Evolutionary conservation across 2,888 invertebrate species (phyloP), one percentile per base, ranked within the genome.

Genomic region (Philereme vetulata): DNA sequence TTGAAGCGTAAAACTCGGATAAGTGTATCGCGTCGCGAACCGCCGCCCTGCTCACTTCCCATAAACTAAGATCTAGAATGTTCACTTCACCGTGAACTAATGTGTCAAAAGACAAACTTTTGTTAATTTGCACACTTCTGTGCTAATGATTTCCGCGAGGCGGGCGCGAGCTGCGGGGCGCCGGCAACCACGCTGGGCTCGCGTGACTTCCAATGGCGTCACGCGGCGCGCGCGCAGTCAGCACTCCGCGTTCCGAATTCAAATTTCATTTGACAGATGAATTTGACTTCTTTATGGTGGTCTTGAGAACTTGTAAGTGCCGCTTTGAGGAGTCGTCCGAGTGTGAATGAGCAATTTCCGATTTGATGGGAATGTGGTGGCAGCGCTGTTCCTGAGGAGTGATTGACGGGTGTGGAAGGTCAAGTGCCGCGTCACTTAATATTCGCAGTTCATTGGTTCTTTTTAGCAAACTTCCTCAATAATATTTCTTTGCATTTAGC

Each of bases 291-390:
- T 82, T 79, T 75, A 73, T 73, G 62, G 65, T 63, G 75, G 75
- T 82, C 83, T 82, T 78, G 81, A 83, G 82, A 82, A 82, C 65
- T 64, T 53, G 75, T 75, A 75, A 79, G 77, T 81, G 80, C 68
- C 75, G 77, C 77, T 72, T 74, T 77, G 75, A 80, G 80, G 78
- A 77, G 63, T 67, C 81, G 80, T 50, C 79, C 70, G 78, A 78
- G 86, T 87, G 86, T 90, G 90, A 90, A 90, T 85, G 87, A 84
- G 84, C 90, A 90, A 90, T 90, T 89, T 74, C 74, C 69, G 65
- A 72, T 74, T 71, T 79, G 85, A 84, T 90, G 89, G 86, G 89
- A 90, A 89, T 75, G 62, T 35, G 64, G 46, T 48, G 54, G 62
- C 53, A 60, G 65, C 58, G 59, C 40, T 66, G 71, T 62, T 62